Evolutionary conservation across 2,113 vertebrate genomes (phyloP).

Genomic region (Oryzias javanicus): DNA sequence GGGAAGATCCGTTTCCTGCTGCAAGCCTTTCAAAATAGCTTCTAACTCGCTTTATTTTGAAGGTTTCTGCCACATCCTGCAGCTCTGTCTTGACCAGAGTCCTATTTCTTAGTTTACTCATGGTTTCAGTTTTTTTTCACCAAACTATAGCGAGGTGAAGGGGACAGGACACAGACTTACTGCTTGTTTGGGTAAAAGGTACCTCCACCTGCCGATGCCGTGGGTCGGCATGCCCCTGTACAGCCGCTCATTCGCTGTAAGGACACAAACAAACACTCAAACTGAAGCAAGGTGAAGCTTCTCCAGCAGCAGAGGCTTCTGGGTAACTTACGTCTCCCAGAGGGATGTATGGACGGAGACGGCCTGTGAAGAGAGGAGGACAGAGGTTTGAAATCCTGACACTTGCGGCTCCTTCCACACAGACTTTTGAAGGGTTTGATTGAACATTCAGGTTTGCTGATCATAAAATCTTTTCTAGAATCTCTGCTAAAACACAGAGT

Average conservation of each 20-base stretch:
- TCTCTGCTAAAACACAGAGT: no score
- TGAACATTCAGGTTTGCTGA: no score
- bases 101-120: no score
- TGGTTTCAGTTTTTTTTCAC: no score
- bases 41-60: no score
- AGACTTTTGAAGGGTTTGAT: no score
- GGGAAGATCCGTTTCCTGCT: no score
- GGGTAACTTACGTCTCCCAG: constrained; percentile 49
- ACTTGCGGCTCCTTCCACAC: no score
- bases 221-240: constrained; percentile 82
- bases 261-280: neutral
- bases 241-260: constrained; percentile 63
- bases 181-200: constrained; percentile 76
- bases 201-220: constrained; percentile 84
- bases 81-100: no score
- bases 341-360: constrained; percentile 26
- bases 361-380: constrained; percentile 39
- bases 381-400: neutral
- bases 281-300: neutral
- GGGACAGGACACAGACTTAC: constrained; percentile 64
- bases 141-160: neutral
- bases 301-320: neutral
- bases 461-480: no score
- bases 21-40: no score
- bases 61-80: no score